Percentiles rank a stretch among this genome's conserved stretches.
phyloP scores from a whole-genome alignment of 2,113 vertebrate species.

The Oncorhynchus mykiss region DNA sequence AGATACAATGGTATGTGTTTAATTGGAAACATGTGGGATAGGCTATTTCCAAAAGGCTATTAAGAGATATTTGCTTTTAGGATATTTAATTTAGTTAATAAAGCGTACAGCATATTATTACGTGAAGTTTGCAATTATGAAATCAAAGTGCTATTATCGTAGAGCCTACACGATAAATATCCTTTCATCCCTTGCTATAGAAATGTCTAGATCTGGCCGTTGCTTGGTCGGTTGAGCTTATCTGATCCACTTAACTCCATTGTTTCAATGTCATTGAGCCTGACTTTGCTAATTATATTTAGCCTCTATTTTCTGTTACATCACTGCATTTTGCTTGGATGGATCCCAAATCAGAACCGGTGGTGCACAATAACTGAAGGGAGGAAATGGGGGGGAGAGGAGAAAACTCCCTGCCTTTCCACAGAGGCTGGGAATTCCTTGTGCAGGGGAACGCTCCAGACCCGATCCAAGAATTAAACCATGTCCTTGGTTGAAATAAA shows the following conservation, averaged over 20 bases:
- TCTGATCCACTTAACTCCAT: slow-evolving; percentile 32
- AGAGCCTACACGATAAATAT: not conserved
- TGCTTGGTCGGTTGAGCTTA: not conserved
- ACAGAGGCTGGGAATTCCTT: not conserved
- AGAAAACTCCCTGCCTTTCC: not conserved
- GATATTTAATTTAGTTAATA: too few relatives aligned
- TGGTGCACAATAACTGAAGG: not conserved
- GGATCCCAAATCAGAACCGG: too few relatives aligned
- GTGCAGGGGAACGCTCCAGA: slow-evolving; percentile 3
- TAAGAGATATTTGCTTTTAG: too few relatives aligned
- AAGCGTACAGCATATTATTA: too few relatives aligned
- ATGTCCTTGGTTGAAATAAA: slow-evolving; percentile 37
- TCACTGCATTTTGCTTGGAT: not conserved
- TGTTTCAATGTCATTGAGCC: slow-evolving; percentile 31
- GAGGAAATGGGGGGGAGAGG: not conserved
- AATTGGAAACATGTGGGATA: too few relatives aligned
- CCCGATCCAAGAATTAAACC: not conserved
- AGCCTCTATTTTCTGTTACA: slow-evolving; percentile 23
- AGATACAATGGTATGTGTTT: too few relatives aligned
- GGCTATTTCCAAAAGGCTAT: too few relatives aligned
- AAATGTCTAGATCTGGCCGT: slow-evolving; percentile 1
- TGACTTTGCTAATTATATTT: slow-evolving; percentile 40
- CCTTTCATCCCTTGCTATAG: not conserved
- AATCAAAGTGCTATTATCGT: not conserved
- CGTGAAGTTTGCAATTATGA: too few relatives aligned